Evolutionary conservation across 1,140 invertebrate genomes (phyloP), one percentile per base, ranked within the genome.

Genomic region (Panulirus ornatus): DNA sequence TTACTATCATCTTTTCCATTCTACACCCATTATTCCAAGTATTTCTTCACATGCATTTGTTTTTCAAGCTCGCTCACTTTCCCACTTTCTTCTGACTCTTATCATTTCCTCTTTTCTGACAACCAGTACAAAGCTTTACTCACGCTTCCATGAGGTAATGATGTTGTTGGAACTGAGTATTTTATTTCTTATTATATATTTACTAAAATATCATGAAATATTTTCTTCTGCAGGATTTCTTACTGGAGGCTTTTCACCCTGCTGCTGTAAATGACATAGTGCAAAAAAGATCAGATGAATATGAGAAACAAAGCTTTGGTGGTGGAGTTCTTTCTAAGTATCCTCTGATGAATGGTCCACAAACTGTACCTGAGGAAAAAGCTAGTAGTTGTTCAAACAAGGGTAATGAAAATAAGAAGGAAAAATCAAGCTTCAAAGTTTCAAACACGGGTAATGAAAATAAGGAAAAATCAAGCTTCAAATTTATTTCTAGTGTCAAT

Each of bases 171-270:
- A 58, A 58, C 0, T 19, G 14, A 19, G 54, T 58, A 22, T 22
- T 42, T 34, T 38, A 11, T 11, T 1, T 40, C 6, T 36, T 19
- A 42, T 40, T 40, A 22, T 19, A 19, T 5, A 16, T 36, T 40
- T 75, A 75, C 16, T 75, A 8, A 9, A 38, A 19, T 9, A 40
- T 75, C 36, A 47, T 1, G 16, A 1, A 27, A n/a, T 78, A 14
- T 27, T 5, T 44, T 78, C 44, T 47, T 47, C 27, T 40, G 42
- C 75, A 78, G 75, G n/a, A 47, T 27, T 78, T 78, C 44, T 78
- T 78, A 11, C 40, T 44, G n/a, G 75, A 78, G 11, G 40, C 36
- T 27, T 27, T 78, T 78, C 9, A 44, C 16, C 36, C 40, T n/a
- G 27, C 40, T 44, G 44, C 1, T 44, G 1, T 30, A 8, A 47